phyloP scores from a whole-genome alignment of 2,113 vertebrate genomes.

The Dicaeum eximium region DNA sequence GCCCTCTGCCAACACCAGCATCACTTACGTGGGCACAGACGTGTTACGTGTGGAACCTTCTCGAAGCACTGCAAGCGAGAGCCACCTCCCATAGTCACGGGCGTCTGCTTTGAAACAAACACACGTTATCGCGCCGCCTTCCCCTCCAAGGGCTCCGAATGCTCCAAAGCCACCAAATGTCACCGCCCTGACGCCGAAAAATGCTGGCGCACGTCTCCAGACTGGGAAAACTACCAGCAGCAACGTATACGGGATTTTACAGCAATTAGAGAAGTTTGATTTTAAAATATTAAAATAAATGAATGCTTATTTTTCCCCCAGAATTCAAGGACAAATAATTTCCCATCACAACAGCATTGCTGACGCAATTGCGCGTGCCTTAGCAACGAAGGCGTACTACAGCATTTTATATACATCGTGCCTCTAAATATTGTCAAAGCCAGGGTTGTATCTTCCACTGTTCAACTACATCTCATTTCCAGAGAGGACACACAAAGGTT shows the following conservation, averaged over 20 bases:
- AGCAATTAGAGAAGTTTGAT: background rate
- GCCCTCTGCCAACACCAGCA: constrained; percentile 4
- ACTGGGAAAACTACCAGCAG: background rate
- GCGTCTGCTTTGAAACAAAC: background rate
- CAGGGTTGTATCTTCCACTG: background rate
- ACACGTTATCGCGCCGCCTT: background rate
- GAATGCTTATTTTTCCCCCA: background rate
- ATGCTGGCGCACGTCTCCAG: rapidly evolving
- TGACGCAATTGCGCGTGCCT: constrained; percentile 1
- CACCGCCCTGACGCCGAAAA: background rate
- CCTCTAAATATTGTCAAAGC: constrained; percentile 15
- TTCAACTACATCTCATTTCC: background rate
- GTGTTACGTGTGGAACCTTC: background rate
- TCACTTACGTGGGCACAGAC: background rate
- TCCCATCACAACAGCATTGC: background rate
- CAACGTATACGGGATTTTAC: rapidly evolving
- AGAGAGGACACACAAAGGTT: constrained; percentile 2
- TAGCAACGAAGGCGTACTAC: constrained; percentile 54
- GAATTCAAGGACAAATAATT: constrained; percentile 27
- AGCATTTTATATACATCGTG: constrained; percentile 33
- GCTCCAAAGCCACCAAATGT: background rate
- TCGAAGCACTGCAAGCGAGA: background rate
- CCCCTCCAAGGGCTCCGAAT: background rate
- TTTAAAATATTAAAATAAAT: background rate
- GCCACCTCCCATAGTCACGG: background rate